Conservation (phyloP, 1,140 invertebrate species). For the Eupristina koningsbergeri region DNA sequence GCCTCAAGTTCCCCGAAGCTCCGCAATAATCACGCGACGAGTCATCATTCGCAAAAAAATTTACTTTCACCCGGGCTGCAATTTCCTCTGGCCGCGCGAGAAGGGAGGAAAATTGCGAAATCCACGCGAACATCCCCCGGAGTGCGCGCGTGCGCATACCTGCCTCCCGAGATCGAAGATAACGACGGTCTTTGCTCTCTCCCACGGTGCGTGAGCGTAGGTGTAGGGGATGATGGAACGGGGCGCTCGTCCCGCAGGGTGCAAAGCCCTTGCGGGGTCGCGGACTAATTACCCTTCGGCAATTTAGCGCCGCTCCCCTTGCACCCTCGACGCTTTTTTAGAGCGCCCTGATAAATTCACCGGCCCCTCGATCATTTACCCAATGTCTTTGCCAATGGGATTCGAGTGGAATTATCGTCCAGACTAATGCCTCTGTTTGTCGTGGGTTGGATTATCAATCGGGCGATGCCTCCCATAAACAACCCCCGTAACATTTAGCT, state of each 20-base stretch:
- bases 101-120: neutral
- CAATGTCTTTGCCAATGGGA: too few species aligned
- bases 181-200: neutral
- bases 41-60: neutral
- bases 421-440: too few species aligned
- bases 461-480: neutral
- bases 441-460: too few species aligned
- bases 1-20: neutral
- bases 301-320: conserved; percentile 4
- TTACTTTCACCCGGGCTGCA: neutral
- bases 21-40: neutral
- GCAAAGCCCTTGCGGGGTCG: conserved; percentile 14
- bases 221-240: neutral
- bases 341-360: neutral
- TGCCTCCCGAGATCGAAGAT: neutral
- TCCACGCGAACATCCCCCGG: neutral
- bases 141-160: neutral
- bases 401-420: too few species aligned
- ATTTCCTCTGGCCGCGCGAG: neutral
- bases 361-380: neutral
- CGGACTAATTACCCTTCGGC: conserved; percentile 5
- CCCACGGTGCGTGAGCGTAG: neutral
- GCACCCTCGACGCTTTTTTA: neutral
- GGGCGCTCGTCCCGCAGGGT: neutral
- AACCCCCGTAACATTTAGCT: neutral